Evolutionary conservation across 2,888 invertebrate species (phyloP), one percentile per base, ranked within the genome.

Genomic region (Achlya flavicornis): DNA sequence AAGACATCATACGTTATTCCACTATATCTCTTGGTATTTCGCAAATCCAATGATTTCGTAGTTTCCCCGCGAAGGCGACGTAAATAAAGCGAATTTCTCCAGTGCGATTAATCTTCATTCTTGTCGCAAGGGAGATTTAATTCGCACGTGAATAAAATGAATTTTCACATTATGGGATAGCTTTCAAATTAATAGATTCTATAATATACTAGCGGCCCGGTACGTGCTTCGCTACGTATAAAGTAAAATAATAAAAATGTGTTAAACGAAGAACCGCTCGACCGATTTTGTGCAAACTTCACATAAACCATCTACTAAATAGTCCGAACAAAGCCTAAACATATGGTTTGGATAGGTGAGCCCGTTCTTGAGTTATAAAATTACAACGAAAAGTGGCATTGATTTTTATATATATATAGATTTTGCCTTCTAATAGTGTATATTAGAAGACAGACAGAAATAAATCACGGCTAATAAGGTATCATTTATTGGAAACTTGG

Each of bases 121-220:
- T 53, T 53, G 53, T 53, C 48, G 48, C 16, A 53, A 12, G 53
- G 53, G 53, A 19, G 53, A 53, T 53, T 53, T 53, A 53, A 53
- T 53, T 53, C 53, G 48, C 48, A 19, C 53, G 53, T 53, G 5
- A 19, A 53, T 53, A 53, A 53, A 53, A 53, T 53, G 53, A 10
- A 10, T 19, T 53, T 53, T 53, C 53, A 19, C 53, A 53, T 19
- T 53, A n/a, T 19, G n/a, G n/a, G n/a, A 53, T 5, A 19, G 53
- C 53, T 53, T 0, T 53, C 10, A 19, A 53, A 19, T 53, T 16
- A 53, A 16, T 14, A 3, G 53, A 53, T 5, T 16, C 19, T n/a
- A 53, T 19, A 14, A 10, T 53, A 19, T 53, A 53, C 6, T 19
- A n/a, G n/a, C n/a, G n/a, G n/a, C n/a, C n/a, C n/a, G n/a, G n/a